Conservation (phyloP, 2,888 invertebrate genomes). For the Cosmorhoe ocellata region DNA sequence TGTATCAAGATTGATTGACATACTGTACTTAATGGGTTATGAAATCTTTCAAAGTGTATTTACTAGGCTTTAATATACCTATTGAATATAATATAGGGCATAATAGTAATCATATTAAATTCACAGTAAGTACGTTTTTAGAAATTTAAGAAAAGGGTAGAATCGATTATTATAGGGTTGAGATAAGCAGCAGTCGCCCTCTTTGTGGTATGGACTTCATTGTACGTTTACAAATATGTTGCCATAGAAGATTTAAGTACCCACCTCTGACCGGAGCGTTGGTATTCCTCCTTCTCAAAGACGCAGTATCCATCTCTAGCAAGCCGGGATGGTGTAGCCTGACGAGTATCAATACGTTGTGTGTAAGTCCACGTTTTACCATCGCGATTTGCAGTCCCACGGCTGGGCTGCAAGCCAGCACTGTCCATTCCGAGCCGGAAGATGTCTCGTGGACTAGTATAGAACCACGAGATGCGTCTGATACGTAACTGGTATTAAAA, state of each 20-base stretch:
- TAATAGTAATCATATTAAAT: too few relatives aligned
- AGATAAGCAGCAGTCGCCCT: too few relatives aligned
- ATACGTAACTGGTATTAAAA: constrained; percentile 75
- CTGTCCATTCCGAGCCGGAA: constrained; percentile 83
- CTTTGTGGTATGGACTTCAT: too few relatives aligned
- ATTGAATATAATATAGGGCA: too few relatives aligned
- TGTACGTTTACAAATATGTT: too few relatives aligned
- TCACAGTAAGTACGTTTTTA: too few relatives aligned
- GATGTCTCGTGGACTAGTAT: constrained; percentile 86
- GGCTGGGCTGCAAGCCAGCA: constrained; percentile 80
- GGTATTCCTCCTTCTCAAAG: constrained; percentile 82
- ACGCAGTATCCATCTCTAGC: constrained; percentile 85
- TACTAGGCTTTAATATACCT: too few relatives aligned
- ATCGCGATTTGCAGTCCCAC: constrained; percentile 86
- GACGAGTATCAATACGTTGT: constrained; percentile 83
- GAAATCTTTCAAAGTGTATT: too few relatives aligned
- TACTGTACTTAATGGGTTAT: too few relatives aligned
- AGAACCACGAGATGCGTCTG: constrained; percentile 86
- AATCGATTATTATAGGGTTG: too few relatives aligned
- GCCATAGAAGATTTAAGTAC: too few relatives aligned
- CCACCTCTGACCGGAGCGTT: constrained; percentile 68
- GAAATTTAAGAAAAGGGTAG: too few relatives aligned
- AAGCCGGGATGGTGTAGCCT: constrained; percentile 84
- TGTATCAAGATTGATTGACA: constrained; percentile 7
- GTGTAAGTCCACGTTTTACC: constrained; percentile 80